Evolutionary conservation across 1,140 invertebrate species (phyloP).

Genomic region (Acromyrmex echinatior): DNA sequence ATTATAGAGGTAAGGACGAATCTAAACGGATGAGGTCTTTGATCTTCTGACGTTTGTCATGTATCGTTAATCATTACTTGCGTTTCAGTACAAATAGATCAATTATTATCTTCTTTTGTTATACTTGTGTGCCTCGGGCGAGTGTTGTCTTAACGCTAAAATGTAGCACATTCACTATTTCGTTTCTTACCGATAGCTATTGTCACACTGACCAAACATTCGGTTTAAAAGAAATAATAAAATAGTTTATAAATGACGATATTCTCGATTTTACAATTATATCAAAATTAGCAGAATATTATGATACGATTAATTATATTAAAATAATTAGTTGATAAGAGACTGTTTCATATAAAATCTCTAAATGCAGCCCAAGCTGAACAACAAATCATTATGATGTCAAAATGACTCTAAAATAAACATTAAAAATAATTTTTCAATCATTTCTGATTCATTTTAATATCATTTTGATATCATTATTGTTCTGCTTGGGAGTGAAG

Average conservation of each 20-base stretch:
- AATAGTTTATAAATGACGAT: background rate
- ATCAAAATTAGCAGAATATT: background rate
- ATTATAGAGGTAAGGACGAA: background rate
- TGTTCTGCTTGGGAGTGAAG: too few species aligned
- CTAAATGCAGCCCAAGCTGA: too few species aligned
- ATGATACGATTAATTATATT: background rate
- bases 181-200: background rate
- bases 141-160: background rate
- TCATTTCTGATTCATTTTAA: too few species aligned
- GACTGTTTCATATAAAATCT: too few species aligned
- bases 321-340: background rate
- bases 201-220: background rate
- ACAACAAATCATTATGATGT: too few species aligned
- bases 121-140: background rate
- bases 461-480: too few species aligned
- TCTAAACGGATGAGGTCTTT: background rate
- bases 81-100: background rate
- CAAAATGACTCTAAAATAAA: too few species aligned
- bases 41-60: background rate
- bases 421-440: too few species aligned
- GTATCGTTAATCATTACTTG: background rate
- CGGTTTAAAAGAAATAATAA: background rate
- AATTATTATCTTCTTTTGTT: conserved; percentile 13
- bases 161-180: background rate
- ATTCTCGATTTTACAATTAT: background rate